Conservation (phyloP, 1,140 invertebrate genomes). For the Sesamia nonagrioides region DNA sequence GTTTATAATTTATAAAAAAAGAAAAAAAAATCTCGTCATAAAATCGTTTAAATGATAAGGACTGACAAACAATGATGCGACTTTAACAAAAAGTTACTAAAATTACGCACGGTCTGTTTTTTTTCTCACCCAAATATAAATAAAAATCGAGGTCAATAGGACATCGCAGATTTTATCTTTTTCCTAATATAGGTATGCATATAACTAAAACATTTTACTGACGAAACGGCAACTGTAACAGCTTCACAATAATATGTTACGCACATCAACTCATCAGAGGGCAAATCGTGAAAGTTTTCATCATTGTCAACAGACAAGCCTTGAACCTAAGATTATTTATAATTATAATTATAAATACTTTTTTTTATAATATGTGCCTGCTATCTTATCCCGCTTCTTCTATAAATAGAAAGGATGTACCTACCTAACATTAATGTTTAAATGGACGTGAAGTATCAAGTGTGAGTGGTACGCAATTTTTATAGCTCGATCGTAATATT, state of each 20-base stretch:
- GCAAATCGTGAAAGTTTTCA: not conserved
- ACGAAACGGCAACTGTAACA: not conserved
- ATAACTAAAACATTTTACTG: conserved; percentile 4
- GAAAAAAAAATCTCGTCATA: no score
- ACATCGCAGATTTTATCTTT: conserved; percentile 36
- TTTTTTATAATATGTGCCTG: not conserved
- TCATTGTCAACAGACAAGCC: not conserved
- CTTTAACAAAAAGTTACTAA: conserved; percentile 41
- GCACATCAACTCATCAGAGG: not conserved
- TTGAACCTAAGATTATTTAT: not conserved
- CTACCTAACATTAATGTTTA: conserved; percentile 49
- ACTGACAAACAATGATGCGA: conserved; percentile 40
- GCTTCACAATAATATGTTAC: not conserved
- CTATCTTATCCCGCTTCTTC: conserved; percentile 14
- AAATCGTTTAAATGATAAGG: not conserved
- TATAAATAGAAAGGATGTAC: conserved; percentile 45
- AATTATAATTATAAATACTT: not conserved
- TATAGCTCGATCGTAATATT: conserved; percentile 70
- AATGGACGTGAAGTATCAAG: conserved; percentile 52
- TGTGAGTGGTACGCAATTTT: conserved; percentile 65
- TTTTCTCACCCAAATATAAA: conserved; percentile 3
- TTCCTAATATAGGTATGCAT: conserved; percentile 24
- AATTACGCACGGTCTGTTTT: conserved; percentile 27
- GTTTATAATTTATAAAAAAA: no score
- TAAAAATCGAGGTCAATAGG: conserved; percentile 43